phyloP scores from a whole-genome alignment of 1,140 invertebrate genomes.

The Apolygus lucorum region DNA sequence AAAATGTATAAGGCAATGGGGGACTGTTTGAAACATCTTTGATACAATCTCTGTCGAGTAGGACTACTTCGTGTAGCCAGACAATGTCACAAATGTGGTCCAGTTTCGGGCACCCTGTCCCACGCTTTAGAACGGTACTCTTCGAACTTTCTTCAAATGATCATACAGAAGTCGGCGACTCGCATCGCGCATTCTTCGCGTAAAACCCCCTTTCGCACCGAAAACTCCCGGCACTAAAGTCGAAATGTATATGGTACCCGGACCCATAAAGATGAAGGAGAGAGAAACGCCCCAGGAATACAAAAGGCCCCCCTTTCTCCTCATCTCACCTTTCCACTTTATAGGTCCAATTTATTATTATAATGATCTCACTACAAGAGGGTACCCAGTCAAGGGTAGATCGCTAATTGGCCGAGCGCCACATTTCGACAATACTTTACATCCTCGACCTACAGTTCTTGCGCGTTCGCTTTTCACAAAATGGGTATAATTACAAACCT shows the following conservation, averaged over 20 bases:
- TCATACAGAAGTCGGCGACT: no score
- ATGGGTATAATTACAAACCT: slow-evolving; percentile 13
- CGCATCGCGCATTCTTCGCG: no score
- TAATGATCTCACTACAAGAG: slow-evolving; percentile 1
- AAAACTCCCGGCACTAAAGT: no score
- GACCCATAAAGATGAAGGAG: neutral
- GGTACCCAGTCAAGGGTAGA: neutral
- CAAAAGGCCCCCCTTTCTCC: neutral
- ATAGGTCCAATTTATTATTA: slow-evolving; percentile 6
- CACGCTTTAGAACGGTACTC: no score
- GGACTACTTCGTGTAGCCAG: no score
- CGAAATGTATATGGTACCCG: neutral
- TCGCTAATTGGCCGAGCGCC: slow-evolving; percentile 7
- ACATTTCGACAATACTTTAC: slow-evolving; percentile 15
- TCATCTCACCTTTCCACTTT: neutral
- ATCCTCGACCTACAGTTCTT: neutral
- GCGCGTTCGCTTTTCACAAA: neutral
- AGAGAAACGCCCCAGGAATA: neutral
- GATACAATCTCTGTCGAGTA: no score
- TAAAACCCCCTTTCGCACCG: no score
- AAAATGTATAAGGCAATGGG: no score
- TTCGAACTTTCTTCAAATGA: no score
- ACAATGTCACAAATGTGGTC: no score
- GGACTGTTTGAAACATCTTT: no score
- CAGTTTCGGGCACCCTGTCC: no score